These are phyloP conservation scores for Nemurella pictetii DNA, from an alignment of 2,888 invertebrate genomes.

Conservation along the genomic window DNA sequence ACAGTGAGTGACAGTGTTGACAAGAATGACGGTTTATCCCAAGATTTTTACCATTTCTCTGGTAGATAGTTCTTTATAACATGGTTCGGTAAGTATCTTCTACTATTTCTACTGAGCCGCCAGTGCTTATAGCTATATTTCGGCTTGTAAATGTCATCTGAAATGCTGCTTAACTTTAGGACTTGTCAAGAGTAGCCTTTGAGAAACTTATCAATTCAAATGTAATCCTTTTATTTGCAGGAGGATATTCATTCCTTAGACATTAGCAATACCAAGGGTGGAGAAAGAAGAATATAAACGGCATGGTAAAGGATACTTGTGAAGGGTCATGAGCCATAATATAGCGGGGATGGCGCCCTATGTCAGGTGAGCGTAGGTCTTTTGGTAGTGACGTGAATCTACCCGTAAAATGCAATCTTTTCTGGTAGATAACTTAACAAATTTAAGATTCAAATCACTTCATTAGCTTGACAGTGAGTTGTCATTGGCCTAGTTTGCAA, in stretches of 20 bases:
- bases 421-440: not conserved
- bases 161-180: not conserved
- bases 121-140: not conserved
- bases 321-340: conserved; percentile 70
- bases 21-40: conserved; percentile 6
- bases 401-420: not conserved
- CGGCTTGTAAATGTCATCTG: not conserved
- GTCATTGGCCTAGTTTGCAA: not conserved
- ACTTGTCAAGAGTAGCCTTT: not conserved
- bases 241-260: conserved; percentile 6
- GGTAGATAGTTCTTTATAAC: not conserved
- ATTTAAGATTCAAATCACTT: not conserved
- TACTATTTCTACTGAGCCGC: not conserved
- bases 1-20: not conserved
- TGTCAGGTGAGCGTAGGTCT: conserved; percentile 47
- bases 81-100: conserved; percentile 9
- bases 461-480: not conserved
- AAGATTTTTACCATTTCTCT: not conserved
- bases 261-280: not conserved
- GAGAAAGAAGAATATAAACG: conserved; percentile 37
- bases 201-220: not conserved
- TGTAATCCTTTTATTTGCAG: conserved; percentile 28
- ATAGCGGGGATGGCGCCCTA: conserved; percentile 79
- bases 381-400: not conserved
- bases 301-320: conserved; percentile 26